These are phyloP conservation scores for Hippocampus comes DNA, from an alignment of 2,113 vertebrate genomes.

Conservation along the genomic window DNA sequence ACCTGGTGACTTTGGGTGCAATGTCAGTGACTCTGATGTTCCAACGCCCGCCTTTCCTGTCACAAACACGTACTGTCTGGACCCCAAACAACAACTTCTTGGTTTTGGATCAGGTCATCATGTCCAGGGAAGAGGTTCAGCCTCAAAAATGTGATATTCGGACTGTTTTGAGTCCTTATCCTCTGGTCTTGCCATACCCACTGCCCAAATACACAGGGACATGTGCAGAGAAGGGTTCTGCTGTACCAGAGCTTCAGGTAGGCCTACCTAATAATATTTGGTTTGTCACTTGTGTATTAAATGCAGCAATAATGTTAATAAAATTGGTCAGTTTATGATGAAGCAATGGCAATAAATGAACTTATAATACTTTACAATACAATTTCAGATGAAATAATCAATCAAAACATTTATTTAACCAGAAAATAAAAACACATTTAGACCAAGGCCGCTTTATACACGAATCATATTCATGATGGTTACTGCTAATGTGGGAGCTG, in stretches of 20 bases:
- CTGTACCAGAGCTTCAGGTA: constrained; percentile 93
- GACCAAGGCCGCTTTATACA: too few species aligned
- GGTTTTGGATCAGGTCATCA: constrained; percentile 88
- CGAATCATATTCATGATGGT: too few species aligned
- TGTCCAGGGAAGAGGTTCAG: constrained; percentile 79
- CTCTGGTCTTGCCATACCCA: constrained; percentile 90
- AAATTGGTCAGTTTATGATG: background rate
- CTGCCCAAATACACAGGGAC: constrained; percentile 86
- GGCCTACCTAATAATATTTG: constrained; percentile 3
- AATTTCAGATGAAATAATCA: too few species aligned
- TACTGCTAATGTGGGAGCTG: background rate
- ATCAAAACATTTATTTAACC: too few species aligned
- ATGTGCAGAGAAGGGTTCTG: constrained; percentile 87
- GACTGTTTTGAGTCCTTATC: constrained; percentile 86
- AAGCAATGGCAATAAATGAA: too few species aligned
- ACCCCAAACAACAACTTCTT: constrained; percentile 95
- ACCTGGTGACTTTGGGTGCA: constrained; percentile 90
- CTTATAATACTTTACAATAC: too few species aligned
- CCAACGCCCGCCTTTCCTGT: constrained; percentile 91
- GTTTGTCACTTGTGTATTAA: background rate
- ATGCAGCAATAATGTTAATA: background rate
- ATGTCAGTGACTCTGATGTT: constrained; percentile 89
- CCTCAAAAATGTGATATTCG: constrained; percentile 82
- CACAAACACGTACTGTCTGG: constrained; percentile 89
- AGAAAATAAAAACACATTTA: too few species aligned